A percentile compares a stretch with the other conserved stretches of the same genome.
Conservation (phyloP, 2,797 vertebrate species). For the Threskiornis aethiopicus region DNA sequence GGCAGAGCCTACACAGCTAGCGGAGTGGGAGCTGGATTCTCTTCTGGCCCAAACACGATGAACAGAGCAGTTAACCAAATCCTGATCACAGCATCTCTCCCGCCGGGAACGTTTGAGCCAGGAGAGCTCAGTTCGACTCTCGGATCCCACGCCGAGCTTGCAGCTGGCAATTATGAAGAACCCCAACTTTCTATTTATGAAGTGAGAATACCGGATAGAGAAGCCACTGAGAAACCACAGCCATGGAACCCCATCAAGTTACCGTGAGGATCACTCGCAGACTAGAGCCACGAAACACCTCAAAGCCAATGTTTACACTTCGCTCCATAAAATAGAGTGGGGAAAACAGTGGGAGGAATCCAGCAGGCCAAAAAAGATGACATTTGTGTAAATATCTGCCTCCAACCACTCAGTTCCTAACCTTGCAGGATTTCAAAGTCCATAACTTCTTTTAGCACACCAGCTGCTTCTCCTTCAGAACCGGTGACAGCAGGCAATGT, state of each 20-base stretch:
- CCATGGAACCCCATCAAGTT: neutral
- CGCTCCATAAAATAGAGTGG: neutral
- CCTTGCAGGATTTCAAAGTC: slow-evolving; percentile 19
- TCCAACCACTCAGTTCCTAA: slow-evolving; percentile 27
- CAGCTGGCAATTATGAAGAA: neutral
- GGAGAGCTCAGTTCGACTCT: neutral
- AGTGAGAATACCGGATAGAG: neutral
- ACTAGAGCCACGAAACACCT: neutral
- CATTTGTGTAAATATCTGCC: slow-evolving; percentile 26
- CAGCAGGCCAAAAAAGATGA: neutral
- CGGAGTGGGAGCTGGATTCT: neutral
- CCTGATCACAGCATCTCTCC: neutral
- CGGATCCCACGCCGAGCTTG: neutral
- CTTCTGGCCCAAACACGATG: neutral
- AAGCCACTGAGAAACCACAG: neutral
- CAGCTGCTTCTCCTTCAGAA: slow-evolving; percentile 49
- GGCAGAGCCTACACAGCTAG: neutral
- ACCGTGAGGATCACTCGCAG: neutral
- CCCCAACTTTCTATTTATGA: neutral
- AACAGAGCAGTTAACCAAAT: neutral
- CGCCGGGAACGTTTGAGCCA: neutral
- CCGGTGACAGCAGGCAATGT: neutral
- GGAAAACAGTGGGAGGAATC: slow-evolving; percentile 21
- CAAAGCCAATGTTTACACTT: neutral
- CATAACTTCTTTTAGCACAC: slow-evolving; percentile 37